phyloP scores from a whole-genome alignment of 2,113 vertebrate species.

The Tyto alba region DNA sequence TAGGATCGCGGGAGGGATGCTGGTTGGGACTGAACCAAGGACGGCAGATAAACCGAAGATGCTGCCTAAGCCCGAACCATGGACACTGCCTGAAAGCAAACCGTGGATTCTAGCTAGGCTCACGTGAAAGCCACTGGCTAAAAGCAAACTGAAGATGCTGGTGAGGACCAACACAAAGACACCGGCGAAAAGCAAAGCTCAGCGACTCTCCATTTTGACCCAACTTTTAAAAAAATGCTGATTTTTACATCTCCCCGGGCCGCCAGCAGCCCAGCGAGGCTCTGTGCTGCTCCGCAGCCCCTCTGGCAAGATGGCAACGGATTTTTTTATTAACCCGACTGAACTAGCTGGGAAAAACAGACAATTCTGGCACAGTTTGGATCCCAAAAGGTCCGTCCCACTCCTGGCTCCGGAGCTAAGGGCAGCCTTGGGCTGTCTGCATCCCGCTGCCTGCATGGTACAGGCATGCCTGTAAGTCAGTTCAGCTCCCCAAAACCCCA shows the following conservation, averaged over 20 bases:
- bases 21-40: too few species aligned
- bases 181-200: neutral
- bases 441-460: rapidly evolving
- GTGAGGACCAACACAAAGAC: too few species aligned
- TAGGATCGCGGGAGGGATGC: too few species aligned
- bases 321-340: neutral
- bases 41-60: neutral
- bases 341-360: neutral
- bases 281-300: too few species aligned
- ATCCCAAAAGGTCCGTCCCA: neutral
- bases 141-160: neutral
- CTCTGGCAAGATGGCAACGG: rapidly evolving
- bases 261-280: neutral
- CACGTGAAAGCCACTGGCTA: rapidly evolving
- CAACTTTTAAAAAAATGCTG: neutral
- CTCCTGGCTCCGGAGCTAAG: neutral
- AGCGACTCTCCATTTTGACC: neutral
- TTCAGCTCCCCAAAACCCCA: neutral
- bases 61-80: too few species aligned
- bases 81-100: too few species aligned
- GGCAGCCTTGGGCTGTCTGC: neutral
- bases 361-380: neutral
- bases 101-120: neutral
- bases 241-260: neutral
- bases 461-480: neutral